A percentile compares a stretch with the other conserved stretches of the same genome.
Conservation (phyloP, 2,113 vertebrate species). For the Seriola aureovittata region DNA sequence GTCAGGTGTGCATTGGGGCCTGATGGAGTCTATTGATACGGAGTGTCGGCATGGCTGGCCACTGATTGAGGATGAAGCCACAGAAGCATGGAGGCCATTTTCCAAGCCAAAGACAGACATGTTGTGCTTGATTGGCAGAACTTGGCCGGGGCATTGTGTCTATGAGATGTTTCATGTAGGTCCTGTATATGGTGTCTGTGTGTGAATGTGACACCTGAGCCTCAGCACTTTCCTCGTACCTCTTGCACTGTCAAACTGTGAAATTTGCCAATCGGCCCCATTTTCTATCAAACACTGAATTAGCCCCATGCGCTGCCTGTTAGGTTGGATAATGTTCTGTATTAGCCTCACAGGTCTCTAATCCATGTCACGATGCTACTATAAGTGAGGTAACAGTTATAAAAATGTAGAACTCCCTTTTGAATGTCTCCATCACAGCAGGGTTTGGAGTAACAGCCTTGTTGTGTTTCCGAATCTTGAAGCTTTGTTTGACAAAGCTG, state of each 20-base stretch:
- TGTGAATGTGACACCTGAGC: neutral
- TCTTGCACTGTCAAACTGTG: neutral
- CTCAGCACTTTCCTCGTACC: neutral
- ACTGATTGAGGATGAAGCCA: conserved; percentile 63
- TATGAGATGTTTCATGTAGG: neutral
- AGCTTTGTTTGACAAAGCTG: conserved; percentile 64
- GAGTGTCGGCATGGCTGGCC: conserved; percentile 65
- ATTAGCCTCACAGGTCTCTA: conserved; percentile 13
- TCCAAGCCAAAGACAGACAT: conserved; percentile 46
- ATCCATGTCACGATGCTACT: conserved; percentile 2
- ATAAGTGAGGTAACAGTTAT: conserved; percentile 11
- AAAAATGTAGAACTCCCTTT: conserved; percentile 17
- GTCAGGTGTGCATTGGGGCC: conserved; percentile 65
- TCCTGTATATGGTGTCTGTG: neutral
- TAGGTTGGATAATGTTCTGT: neutral
- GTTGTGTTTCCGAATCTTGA: conserved; percentile 44
- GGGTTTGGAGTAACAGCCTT: conserved; percentile 25
- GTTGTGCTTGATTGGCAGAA: conserved; percentile 38
- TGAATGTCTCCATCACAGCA: neutral
- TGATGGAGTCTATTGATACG: conserved; percentile 60
- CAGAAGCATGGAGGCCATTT: conserved; percentile 52
- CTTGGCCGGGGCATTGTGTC: neutral
- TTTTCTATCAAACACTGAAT: conserved; percentile 5
- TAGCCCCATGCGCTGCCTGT: conserved; percentile 1
- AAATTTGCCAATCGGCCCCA: conserved; percentile 1